phyloP scores from a whole-genome alignment of 2,888 invertebrate species.

The Machimus rusticus region DNA sequence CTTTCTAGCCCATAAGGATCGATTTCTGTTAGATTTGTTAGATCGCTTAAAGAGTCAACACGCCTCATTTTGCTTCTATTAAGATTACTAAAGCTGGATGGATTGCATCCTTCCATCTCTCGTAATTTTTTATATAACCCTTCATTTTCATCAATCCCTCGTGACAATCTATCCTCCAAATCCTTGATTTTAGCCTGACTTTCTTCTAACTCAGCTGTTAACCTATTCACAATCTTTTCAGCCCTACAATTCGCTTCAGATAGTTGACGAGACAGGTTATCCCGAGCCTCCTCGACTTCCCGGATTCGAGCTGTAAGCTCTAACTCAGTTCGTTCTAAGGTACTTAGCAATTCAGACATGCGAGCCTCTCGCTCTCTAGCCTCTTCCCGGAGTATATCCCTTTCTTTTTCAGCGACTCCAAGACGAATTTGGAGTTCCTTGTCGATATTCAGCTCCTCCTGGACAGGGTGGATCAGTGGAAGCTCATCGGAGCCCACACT shows the following conservation, averaged over 20 bases:
- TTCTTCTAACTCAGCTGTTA: slow-evolving; percentile 74
- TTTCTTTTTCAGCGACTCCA: slow-evolving; percentile 75
- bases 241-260: slow-evolving; percentile 75
- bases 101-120: slow-evolving; percentile 71
- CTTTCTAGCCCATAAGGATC: slow-evolving; percentile 78
- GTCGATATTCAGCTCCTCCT: slow-evolving; percentile 59
- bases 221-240: slow-evolving; percentile 72
- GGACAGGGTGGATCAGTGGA: slow-evolving; percentile 56
- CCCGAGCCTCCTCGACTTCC: slow-evolving; percentile 76
- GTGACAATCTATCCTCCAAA: slow-evolving; percentile 66
- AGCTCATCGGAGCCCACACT: slow-evolving; percentile 70
- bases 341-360: slow-evolving; percentile 78
- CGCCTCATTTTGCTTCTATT: slow-evolving; percentile 65
- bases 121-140: slow-evolving; percentile 74
- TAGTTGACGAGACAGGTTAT: slow-evolving; percentile 68
- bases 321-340: slow-evolving; percentile 80
- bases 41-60: slow-evolving; percentile 80
- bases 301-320: slow-evolving; percentile 75
- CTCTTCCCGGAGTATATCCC: slow-evolving; percentile 76
- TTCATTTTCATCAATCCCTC: slow-evolving; percentile 81
- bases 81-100: slow-evolving; percentile 58
- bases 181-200: slow-evolving; percentile 67
- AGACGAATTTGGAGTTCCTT: slow-evolving; percentile 76
- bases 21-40: slow-evolving; percentile 80
- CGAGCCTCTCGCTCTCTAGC: slow-evolving; percentile 75